A percentile compares a stretch with the other conserved stretches of the same genome.
Evolutionary conservation across 2,797 vertebrate genomes (phyloP).

Genomic region (Neosilurus mollespiculum): DNA sequence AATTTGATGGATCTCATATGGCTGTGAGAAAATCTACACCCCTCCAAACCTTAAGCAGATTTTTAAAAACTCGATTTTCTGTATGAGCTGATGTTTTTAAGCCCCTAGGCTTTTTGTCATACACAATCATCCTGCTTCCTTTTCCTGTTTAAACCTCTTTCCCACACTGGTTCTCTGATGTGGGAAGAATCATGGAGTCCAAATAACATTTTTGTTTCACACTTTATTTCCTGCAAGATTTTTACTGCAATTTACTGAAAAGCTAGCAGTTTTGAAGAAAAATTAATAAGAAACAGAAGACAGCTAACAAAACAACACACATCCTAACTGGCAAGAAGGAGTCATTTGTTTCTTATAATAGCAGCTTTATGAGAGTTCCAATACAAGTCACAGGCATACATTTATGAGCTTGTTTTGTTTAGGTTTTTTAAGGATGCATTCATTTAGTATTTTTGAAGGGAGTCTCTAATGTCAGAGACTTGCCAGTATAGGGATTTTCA

Average conservation of each 20-base stretch:
- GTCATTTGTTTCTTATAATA: neutral
- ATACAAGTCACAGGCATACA: too few relatives aligned
- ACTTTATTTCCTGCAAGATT: neutral
- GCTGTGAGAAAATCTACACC: slow-evolving; percentile 1
- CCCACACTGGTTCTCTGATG: neutral
- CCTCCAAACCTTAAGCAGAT: neutral
- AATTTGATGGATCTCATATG: neutral
- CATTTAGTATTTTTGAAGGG: too few relatives aligned
- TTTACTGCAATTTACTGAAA: neutral
- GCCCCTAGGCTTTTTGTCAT: neutral
- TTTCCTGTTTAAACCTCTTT: slow-evolving; percentile 1
- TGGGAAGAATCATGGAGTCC: neutral
- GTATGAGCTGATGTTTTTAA: neutral
- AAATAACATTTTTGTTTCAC: neutral
- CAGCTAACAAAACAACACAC: neutral
- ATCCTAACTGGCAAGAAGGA: neutral
- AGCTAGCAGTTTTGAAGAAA: neutral
- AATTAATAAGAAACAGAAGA: neutral
- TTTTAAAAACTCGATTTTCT: neutral
- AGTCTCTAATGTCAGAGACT: too few relatives aligned
- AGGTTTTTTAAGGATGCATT: too few relatives aligned
- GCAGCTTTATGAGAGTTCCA: neutral
- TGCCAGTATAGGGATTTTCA: too few relatives aligned
- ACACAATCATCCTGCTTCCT: neutral
- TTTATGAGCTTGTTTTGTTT: too few relatives aligned